Conservation (phyloP, 1,140 invertebrate species). For the Meloidogyne floridensis region DNA sequence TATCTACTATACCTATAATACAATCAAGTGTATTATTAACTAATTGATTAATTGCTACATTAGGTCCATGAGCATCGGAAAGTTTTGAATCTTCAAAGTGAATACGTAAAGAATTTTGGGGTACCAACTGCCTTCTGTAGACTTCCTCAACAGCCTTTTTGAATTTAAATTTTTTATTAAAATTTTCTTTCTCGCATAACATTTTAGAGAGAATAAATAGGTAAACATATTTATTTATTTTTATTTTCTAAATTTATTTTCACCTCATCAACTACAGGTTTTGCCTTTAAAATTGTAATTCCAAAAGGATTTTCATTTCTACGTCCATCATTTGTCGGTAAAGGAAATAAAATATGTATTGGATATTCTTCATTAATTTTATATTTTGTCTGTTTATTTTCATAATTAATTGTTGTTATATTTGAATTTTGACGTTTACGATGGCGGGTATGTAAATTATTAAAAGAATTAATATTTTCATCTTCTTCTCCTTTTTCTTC, state of each 20-base stretch:
- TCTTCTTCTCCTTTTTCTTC: background rate
- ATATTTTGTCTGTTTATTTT: background rate
- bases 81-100: constrained; percentile 57
- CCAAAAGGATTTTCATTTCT: constrained; percentile 58
- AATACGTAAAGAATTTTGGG: constrained; percentile 45
- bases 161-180: no score
- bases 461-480: constrained; percentile 3
- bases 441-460: background rate
- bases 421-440: background rate
- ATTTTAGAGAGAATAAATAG: background rate
- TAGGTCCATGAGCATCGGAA: constrained; percentile 61
- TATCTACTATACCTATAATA: constrained; percentile 55
- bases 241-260: background rate
- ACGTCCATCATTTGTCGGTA: constrained; percentile 44
- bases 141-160: constrained; percentile 47
- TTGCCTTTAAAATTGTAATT: constrained; percentile 52
- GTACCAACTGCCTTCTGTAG: constrained; percentile 51
- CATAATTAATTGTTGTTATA: background rate
- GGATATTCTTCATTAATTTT: constrained; percentile 39
- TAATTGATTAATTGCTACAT: constrained; percentile 61
- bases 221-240: background rate
- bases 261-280: constrained; percentile 57
- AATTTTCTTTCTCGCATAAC: no score
- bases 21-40: constrained; percentile 58
- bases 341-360: constrained; percentile 61